Conservation (phyloP, 2,113 vertebrate species). For the Rynchops niger region DNA sequence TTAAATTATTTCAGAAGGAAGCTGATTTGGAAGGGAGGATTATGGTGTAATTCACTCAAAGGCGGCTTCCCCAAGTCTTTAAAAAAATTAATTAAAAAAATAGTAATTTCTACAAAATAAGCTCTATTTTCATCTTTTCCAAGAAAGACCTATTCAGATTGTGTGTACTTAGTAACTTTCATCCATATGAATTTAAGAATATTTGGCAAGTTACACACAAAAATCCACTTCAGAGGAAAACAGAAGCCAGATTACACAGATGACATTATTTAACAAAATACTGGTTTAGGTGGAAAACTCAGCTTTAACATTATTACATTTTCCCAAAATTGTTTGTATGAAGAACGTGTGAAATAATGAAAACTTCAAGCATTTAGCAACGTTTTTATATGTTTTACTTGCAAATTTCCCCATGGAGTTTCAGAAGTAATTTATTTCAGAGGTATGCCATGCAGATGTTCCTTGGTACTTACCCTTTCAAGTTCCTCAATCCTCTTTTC, state of each 20-base stretch:
- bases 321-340: background rate
- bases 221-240: background rate
- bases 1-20: background rate
- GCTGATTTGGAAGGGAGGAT: background rate
- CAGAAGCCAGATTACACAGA: background rate
- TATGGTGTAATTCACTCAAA: background rate
- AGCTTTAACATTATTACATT: background rate
- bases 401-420: background rate
- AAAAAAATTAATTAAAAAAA: background rate
- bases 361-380: background rate
- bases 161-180: background rate
- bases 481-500: slow-evolving; percentile 93
- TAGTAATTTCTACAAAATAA: background rate
- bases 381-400: background rate
- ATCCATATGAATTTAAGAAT: background rate
- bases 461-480: slow-evolving; percentile 82
- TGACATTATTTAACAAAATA: background rate
- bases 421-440: background rate
- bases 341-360: background rate
- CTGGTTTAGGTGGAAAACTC: background rate
- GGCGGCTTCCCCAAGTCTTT: background rate
- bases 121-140: background rate
- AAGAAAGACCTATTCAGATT: background rate
- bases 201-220: background rate
- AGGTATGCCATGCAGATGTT: background rate